These are phyloP conservation scores for Coremacera marginata DNA, from an alignment of 2,888 invertebrate genomes.

Conservation along the genomic window DNA sequence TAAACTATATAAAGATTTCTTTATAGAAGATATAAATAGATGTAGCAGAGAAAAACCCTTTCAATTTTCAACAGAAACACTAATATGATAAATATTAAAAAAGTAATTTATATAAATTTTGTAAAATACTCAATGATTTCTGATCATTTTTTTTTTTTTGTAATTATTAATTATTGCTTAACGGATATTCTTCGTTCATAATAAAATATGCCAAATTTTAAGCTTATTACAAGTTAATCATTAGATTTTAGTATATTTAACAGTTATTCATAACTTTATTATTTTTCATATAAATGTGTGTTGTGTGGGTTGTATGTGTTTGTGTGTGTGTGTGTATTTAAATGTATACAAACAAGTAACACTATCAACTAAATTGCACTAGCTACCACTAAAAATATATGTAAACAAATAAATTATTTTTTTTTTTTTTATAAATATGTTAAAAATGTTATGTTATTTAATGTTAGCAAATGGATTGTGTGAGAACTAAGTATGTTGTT, in stretches of 20 bases:
- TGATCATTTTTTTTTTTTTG: constrained; percentile 13
- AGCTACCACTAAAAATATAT: constrained; percentile 62
- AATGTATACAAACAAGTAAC: constrained; percentile 13
- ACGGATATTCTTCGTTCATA: background rate
- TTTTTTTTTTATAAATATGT: constrained; percentile 15
- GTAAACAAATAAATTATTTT: constrained; percentile 28
- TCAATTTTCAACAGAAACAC: background rate
- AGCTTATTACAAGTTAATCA: constrained; percentile 1
- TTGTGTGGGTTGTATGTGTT: background rate
- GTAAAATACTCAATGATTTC: background rate
- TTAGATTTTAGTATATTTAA: background rate
- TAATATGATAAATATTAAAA: constrained; percentile 37
- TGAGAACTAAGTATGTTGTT: constrained; percentile 7
- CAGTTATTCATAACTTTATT: no score
- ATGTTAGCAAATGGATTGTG: constrained; percentile 21
- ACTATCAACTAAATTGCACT: constrained; percentile 66
- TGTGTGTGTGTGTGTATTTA: constrained; percentile 7
- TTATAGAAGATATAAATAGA: constrained; percentile 6
- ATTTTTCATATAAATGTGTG: background rate
- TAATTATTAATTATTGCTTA: constrained; percentile 10
- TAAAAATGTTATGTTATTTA: constrained; percentile 5
- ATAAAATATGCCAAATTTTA: constrained; percentile 38
- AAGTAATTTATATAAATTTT: constrained; percentile 1
- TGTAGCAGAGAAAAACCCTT: constrained; percentile 6
- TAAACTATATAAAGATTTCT: constrained; percentile 26